phyloP scores from a whole-genome alignment of 2,888 invertebrate species.

The Eucriotettix oculatus region DNA sequence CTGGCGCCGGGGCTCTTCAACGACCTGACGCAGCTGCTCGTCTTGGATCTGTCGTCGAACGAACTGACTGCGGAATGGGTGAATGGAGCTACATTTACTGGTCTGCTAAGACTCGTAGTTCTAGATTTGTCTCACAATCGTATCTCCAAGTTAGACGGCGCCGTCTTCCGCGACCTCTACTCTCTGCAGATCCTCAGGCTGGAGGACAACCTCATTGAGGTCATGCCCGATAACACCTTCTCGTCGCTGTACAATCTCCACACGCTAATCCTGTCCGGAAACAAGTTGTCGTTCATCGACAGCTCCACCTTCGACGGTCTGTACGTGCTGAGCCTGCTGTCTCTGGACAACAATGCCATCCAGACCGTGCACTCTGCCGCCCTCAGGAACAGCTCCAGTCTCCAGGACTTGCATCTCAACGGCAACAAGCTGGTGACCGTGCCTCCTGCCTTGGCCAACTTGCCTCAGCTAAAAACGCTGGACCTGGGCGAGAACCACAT shows the following conservation, averaged over 20 bases:
- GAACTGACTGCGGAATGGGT: slow-evolving; percentile 71
- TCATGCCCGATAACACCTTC: slow-evolving; percentile 62
- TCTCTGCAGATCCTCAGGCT: slow-evolving; percentile 64
- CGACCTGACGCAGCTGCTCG: slow-evolving; percentile 54
- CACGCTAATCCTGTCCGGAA: slow-evolving; percentile 65
- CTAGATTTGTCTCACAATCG: slow-evolving; percentile 62
- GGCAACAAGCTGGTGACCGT: slow-evolving; percentile 62
- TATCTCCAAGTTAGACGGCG: slow-evolving; percentile 55
- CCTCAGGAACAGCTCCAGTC: slow-evolving; percentile 58
- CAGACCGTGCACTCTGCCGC: slow-evolving; percentile 56
- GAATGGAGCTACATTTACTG: slow-evolving; percentile 61
- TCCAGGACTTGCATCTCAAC: slow-evolving; percentile 69
- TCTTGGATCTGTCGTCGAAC: slow-evolving; percentile 61
- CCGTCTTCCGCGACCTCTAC: slow-evolving; percentile 60
- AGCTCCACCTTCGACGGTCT: slow-evolving; percentile 60
- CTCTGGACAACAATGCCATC: slow-evolving; percentile 65
- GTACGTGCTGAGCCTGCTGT: slow-evolving; percentile 55
- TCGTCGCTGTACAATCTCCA: slow-evolving; percentile 60
- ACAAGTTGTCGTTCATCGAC: slow-evolving; percentile 57
- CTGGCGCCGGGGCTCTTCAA: slow-evolving; percentile 64
- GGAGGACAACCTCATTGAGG: slow-evolving; percentile 62
- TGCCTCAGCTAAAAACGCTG: slow-evolving; percentile 59
- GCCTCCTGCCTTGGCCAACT: slow-evolving; percentile 52
- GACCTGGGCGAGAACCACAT: slow-evolving; percentile 78
- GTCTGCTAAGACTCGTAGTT: slow-evolving; percentile 56